A percentile compares a stretch with the other conserved stretches of the same genome.
These are phyloP conservation scores for Thymallus thymallus DNA, from an alignment of 2,113 vertebrate genomes.

Conservation along the genomic window DNA sequence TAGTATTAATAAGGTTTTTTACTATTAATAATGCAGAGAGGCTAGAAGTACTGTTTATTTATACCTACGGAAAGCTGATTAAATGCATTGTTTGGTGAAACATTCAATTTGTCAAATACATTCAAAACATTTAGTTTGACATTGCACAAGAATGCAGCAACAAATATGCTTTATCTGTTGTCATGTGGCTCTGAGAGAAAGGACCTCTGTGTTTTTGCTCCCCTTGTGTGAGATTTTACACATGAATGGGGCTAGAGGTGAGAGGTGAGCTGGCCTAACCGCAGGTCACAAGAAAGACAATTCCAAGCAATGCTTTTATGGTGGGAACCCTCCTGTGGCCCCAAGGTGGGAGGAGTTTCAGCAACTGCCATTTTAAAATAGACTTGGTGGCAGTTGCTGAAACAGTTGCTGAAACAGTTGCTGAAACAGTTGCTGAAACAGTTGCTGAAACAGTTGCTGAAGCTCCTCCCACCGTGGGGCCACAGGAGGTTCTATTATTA, in stretches of 20 bases:
- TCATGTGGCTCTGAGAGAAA: slow-evolving; percentile 4
- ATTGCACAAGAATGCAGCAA: not conserved
- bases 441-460: too few species aligned
- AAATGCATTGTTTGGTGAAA: too few species aligned
- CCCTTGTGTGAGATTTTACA: slow-evolving; percentile 53
- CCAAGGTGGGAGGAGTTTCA: slow-evolving; percentile 21
- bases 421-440: too few species aligned
- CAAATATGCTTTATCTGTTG: not conserved
- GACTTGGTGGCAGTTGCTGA: slow-evolving; percentile 14
- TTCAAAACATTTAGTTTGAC: not conserved
- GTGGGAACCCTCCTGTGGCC: slow-evolving; percentile 12
- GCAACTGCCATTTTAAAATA: slow-evolving; percentile 36
- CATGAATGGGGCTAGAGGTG: slow-evolving; percentile 54
- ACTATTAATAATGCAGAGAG: too few species aligned
- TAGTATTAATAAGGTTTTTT: too few species aligned
- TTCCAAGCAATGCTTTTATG: slow-evolving; percentile 29
- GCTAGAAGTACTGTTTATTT: too few species aligned
- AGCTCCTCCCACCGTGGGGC: too few species aligned
- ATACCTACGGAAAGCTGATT: too few species aligned
- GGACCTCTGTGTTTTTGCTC: slow-evolving; percentile 12
- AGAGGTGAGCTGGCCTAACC: slow-evolving; percentile 50
- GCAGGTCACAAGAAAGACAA: slow-evolving; percentile 48
- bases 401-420: too few species aligned
- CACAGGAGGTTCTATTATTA: slow-evolving; percentile 4
- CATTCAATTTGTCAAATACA: not conserved